Conservation (phyloP, 2,113 vertebrate genomes). For the Sorex fumeus region DNA sequence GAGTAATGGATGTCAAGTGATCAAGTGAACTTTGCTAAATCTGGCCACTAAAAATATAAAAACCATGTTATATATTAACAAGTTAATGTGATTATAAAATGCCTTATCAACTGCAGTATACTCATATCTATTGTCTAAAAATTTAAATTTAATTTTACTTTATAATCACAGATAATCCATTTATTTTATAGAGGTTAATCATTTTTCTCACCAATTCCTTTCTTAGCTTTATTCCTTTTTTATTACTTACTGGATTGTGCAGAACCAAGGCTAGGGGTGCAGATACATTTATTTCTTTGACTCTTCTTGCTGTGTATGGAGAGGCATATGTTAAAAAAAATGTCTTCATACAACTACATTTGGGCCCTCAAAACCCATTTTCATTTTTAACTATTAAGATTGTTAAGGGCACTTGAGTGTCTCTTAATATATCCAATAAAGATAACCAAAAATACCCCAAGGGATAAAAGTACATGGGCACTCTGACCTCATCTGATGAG, state of each 20-base stretch:
- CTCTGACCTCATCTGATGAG: not conserved
- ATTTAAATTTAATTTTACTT: slow-evolving; percentile 82
- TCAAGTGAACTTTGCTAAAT: slow-evolving; percentile 37
- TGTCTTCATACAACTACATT: not conserved
- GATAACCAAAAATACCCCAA: rapidly evolving
- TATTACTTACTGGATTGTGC: slow-evolving; percentile 62
- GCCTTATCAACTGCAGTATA: slow-evolving; percentile 78
- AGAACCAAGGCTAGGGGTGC: not conserved
- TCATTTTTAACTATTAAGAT: not conserved
- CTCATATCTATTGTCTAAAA: slow-evolving; percentile 77
- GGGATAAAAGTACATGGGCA: not conserved
- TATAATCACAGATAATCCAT: slow-evolving; percentile 71
- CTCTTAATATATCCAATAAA: not conserved
- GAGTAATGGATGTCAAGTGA: no score
- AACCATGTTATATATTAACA: slow-evolving; percentile 67
- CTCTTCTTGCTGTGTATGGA: not conserved
- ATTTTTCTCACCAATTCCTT: slow-evolving; percentile 59
- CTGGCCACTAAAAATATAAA: slow-evolving; percentile 52
- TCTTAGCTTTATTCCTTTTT: slow-evolving; percentile 40
- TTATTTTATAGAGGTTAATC: slow-evolving; percentile 72
- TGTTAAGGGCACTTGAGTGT: not conserved
- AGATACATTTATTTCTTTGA: not conserved
- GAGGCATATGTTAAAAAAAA: no score
- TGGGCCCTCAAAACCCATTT: not conserved
- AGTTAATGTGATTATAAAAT: slow-evolving; percentile 76